Base-by-base conservation (phyloP, 2,888 invertebrate species). In the Lordiphosa fenestrarum region DNA sequence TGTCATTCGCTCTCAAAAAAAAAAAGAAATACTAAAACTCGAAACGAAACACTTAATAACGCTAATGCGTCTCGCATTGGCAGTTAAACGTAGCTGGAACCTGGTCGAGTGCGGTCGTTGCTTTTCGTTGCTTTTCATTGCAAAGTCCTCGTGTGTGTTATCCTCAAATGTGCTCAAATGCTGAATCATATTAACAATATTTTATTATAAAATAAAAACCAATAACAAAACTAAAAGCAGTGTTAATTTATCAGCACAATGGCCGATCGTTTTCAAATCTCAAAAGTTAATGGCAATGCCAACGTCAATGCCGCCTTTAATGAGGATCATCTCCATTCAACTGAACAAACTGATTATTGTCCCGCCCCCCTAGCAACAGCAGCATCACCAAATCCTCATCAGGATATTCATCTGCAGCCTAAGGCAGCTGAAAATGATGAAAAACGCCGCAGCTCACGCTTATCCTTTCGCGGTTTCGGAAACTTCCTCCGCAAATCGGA, bases 201-300 rank as follows among this genome's bases (percentile, higher is more conserved):
- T 23, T 35, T 25, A 23, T 15, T 23, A 23, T 23, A 21, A 62
- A 55, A 61, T 53, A 21, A 25, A 61, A 56, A 56, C 53, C 38
- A 49, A 37, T 21, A 52, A 21, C 23, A n/a, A 50, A 61, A 42
- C 47, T 2, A 46, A 57, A 23, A 37, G 19, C 19, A n/a, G 40
- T 13, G 13, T 58, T 59, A 48, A 61, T 38, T 51, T 38, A 60
- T 19, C 38, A 52, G 40, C 44, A 47, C 6, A 10, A 88, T 88
- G 88, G 71, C 73, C 38, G 87, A 85, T 70, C 85, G 88, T 51
- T 86, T 87, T 73, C 84, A 86, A 77, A 73, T 87, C 58, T 75
- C 71, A 52, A 86, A 86, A 73, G 74, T 82, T 49, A 85, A 84
- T 64, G 84, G 74, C 51, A 77, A 53, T 48, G 52, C 75, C 25